phyloP scores from a whole-genome alignment of 2,888 invertebrate genomes.

The Macaria liturata region DNA sequence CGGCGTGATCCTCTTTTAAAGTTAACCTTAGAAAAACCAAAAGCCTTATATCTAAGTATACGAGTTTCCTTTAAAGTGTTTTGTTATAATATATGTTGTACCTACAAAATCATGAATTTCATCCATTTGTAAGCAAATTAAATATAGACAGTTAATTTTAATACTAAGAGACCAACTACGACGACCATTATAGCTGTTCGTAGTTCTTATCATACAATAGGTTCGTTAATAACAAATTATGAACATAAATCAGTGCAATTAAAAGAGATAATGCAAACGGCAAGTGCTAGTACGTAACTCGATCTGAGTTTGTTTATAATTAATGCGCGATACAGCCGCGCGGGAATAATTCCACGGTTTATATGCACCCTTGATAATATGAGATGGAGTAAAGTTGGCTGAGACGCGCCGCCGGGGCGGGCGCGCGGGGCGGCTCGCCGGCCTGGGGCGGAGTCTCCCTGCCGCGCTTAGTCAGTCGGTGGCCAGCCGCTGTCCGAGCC shows the following conservation, averaged over 20 bases:
- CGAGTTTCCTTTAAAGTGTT: background rate
- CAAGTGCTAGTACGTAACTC: slow-evolving; percentile 46
- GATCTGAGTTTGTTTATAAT: slow-evolving; percentile 70
- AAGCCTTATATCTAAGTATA: slow-evolving; percentile 2
- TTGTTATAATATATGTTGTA: too few relatives aligned
- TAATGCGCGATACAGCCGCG: slow-evolving; percentile 70
- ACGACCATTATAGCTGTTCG: slow-evolving; percentile 3
- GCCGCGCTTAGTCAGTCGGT: slow-evolving; percentile 79
- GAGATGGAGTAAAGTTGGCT: slow-evolving; percentile 74
- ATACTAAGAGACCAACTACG: too few relatives aligned
- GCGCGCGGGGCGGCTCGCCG: slow-evolving; percentile 67
- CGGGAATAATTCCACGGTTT: slow-evolving; percentile 75
- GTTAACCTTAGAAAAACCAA: slow-evolving; percentile 31
- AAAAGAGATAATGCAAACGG: slow-evolving; percentile 39
- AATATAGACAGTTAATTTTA: too few relatives aligned
- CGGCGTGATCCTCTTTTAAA: slow-evolving; percentile 57
- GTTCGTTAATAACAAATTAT: slow-evolving; percentile 9
- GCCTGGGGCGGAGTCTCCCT: slow-evolving; percentile 71
- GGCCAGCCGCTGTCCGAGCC: slow-evolving; percentile 73
- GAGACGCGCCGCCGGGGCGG: slow-evolving; percentile 68
- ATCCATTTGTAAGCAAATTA: too few relatives aligned
- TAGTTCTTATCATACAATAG: slow-evolving; percentile 6
- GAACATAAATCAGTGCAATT: slow-evolving; percentile 38
- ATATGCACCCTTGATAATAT: slow-evolving; percentile 79
- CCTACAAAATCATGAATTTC: too few relatives aligned